phyloP scores from a whole-genome alignment of 2,113 vertebrate species.

The Kobus ellipsiprymnus region DNA sequence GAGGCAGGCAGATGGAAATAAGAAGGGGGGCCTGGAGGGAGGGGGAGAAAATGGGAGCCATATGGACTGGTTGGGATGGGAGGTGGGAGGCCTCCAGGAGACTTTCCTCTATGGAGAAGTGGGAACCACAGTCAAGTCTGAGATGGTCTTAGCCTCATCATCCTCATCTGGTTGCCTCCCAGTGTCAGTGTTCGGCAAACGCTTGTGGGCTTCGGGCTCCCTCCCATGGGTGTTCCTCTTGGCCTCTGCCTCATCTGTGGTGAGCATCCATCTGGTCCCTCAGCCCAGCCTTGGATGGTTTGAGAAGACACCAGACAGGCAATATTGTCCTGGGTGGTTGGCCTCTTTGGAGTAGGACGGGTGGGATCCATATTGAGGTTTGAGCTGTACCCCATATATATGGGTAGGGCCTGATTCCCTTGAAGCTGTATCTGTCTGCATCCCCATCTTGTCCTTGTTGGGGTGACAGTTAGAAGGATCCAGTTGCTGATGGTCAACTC shows the following conservation, averaged over 20 bases:
- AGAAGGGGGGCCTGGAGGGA: neutral
- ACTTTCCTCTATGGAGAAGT: neutral
- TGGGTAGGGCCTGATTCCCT: accelerated
- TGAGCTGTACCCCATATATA: neutral
- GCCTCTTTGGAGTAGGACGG: accelerated
- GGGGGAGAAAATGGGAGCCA: neutral
- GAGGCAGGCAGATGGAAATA: neutral
- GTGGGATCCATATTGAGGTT: neutral
- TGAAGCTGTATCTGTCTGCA: neutral
- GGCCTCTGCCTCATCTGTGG: neutral
- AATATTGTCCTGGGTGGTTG: neutral
- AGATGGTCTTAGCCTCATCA: neutral
- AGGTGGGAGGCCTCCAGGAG: neutral
- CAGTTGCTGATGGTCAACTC: neutral
- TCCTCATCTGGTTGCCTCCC: neutral
- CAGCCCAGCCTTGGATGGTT: neutral
- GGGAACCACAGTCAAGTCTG: neutral
- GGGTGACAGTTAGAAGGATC: neutral
- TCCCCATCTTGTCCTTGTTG: neutral
- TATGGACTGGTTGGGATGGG: neutral
- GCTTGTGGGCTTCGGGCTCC: neutral
- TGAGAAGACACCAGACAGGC: neutral
- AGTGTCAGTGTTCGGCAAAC: neutral
- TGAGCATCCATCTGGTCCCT: neutral
- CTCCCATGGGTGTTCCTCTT: neutral